Base-by-base conservation (phyloP, 2,797 vertebrate genomes). In the Varecia variegata region DNA sequence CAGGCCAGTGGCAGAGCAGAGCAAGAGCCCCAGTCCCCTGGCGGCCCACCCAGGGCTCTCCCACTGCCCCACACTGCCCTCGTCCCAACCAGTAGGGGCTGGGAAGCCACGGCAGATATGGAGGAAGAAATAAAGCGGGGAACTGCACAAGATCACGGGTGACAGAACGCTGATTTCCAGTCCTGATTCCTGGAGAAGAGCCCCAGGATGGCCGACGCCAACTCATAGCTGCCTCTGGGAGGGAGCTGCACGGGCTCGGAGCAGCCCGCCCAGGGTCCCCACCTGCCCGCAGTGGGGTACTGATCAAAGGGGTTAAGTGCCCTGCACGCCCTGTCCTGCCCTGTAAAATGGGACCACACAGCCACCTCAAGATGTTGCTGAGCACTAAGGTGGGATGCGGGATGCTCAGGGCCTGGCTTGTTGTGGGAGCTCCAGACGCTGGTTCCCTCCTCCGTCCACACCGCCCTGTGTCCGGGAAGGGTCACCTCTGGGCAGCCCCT, bases 291-390 rank as follows among this genome's bases (percentile, higher is more conserved):
- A n/a, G 30, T 6, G 8, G 54, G 13, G 18, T 20, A 1, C 13
- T 10, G 25, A 47, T 7, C 67, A 50, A 0, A 3, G 0, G 5
- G 15, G 40, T 27, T 27, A 23, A 25, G 7, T 0, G 0, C 18
- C 18, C 54, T 70, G n/a, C 10, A 13, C 32, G 8, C 35, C 5
- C 0, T 10, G 18, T 52, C n/a, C 56, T 58, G 25, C 12, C 45
- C 35, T 47, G 32, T 11, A 40, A 73, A 47, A 2, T 58, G 50
- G 45, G 65, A 32, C 74, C 32, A 1, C 30, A 2, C 0, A 30
- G 35, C 32, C 17, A 5, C 17, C 65, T 68, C n/a, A 7, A 23
- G 40, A 35, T 11, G 35, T 23, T 18, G 40, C 65, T 52, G 65
- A 40, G 58, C 6, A 0, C 60, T 76, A 35, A 81, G 25, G 14